Conservation (phyloP, 2,888 invertebrate species). For the Lepas anatifera region DNA sequence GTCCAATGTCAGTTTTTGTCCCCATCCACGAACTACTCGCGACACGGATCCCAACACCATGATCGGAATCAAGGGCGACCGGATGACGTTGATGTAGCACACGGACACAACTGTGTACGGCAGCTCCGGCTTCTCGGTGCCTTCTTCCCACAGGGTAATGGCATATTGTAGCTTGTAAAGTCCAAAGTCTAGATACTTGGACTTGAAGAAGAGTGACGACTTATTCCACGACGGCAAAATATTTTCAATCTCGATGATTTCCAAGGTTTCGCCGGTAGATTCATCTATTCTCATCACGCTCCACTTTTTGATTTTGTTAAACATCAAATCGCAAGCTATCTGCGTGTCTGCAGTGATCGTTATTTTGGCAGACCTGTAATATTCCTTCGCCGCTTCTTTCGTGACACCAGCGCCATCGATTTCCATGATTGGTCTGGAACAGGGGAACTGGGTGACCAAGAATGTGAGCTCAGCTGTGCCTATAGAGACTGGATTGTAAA, state of each 20-base stretch:
- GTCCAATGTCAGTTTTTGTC: slow-evolving; percentile 28
- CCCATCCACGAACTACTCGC: slow-evolving; percentile 28
- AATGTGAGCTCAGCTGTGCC: background rate
- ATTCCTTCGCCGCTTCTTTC: background rate
- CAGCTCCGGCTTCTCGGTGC: background rate
- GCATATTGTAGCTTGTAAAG: background rate
- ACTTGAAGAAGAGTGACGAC: background rate
- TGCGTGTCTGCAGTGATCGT: background rate
- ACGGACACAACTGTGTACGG: background rate
- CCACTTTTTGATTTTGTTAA: background rate
- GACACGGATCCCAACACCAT: slow-evolving; percentile 30
- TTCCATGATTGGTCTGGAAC: background rate
- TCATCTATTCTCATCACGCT: background rate
- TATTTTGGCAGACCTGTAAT: background rate
- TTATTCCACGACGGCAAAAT: background rate
- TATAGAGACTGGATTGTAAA: background rate
- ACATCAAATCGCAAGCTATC: background rate
- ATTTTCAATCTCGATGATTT: background rate
- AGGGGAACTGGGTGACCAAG: background rate
- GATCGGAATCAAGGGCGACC: slow-evolving; percentile 31
- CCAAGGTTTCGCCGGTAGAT: background rate
- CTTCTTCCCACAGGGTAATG: background rate
- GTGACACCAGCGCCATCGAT: background rate
- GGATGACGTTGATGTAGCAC: slow-evolving; percentile 29
- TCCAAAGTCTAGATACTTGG: background rate